These are phyloP conservation scores for Tipula unca DNA, from an alignment of 2,888 invertebrate genomes.

Conservation along the genomic window DNA sequence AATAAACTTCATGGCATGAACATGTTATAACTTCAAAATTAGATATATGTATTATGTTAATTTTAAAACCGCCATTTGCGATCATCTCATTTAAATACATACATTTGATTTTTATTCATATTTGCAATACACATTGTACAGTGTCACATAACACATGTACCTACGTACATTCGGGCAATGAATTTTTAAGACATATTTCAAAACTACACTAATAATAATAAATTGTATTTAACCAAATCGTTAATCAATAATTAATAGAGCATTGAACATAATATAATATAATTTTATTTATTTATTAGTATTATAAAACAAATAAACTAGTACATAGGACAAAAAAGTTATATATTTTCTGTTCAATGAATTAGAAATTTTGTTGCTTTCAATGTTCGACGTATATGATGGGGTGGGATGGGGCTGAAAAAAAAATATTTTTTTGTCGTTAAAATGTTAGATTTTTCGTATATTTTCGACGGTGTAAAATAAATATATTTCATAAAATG, in stretches of 20 bases:
- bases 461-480: background rate
- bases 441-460: background rate
- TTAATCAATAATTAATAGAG: conserved; percentile 14
- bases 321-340: background rate
- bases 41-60: too few relatives aligned
- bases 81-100: too few relatives aligned
- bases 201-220: background rate
- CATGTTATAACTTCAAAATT: too few relatives aligned
- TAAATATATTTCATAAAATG: background rate
- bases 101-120: too few relatives aligned
- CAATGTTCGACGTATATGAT: background rate
- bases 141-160: too few relatives aligned
- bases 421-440: background rate
- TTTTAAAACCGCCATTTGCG: too few relatives aligned
- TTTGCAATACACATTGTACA: too few relatives aligned
- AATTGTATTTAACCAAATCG: background rate
- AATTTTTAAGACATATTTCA: background rate
- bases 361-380: background rate
- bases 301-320: background rate
- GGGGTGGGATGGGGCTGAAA: background rate
- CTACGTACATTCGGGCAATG: too few relatives aligned
- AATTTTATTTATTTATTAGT: background rate
- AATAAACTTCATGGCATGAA: too few relatives aligned
- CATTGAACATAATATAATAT: background rate
- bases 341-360: background rate